These are phyloP conservation scores for Cheirogaleus major DNA, from an alignment of 2,797 vertebrate species.

Conservation along the genomic window DNA sequence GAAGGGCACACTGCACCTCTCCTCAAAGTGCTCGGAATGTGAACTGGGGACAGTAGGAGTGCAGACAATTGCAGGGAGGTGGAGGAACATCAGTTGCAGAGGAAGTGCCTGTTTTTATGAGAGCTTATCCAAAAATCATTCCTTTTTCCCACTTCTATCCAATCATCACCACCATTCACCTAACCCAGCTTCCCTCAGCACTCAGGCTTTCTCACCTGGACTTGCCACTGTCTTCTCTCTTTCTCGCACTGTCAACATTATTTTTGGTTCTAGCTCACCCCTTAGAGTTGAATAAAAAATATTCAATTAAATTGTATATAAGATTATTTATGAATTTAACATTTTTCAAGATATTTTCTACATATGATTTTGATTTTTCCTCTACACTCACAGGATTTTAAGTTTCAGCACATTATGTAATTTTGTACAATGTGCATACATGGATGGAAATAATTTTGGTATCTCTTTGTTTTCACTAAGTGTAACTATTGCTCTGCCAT, in stretches of 20 bases:
- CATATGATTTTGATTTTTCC: background rate
- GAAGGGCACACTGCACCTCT: background rate
- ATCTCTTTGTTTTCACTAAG: background rate
- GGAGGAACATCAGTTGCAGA: background rate
- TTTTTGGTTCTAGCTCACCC: background rate
- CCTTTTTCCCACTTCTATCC: background rate
- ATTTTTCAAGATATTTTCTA: background rate
- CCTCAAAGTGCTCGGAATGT: background rate
- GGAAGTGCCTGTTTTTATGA: background rate
- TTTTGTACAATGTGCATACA: background rate
- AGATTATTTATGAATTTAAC: background rate
- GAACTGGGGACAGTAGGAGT: background rate
- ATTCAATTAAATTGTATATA: background rate
- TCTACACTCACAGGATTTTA: background rate
- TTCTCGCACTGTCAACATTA: background rate
- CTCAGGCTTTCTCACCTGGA: background rate
- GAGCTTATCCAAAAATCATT: background rate
- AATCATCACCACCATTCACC: background rate
- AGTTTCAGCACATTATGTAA: background rate
- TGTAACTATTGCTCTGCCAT: conserved; percentile 7
- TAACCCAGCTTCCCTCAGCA: background rate
- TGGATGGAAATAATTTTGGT: background rate
- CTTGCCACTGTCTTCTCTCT: background rate
- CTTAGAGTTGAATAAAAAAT: background rate
- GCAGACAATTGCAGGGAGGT: background rate